Evolutionary conservation across 1,140 invertebrate genomes (phyloP), one percentile per base, ranked within the genome.

Genomic region (Tribolium madens): DNA sequence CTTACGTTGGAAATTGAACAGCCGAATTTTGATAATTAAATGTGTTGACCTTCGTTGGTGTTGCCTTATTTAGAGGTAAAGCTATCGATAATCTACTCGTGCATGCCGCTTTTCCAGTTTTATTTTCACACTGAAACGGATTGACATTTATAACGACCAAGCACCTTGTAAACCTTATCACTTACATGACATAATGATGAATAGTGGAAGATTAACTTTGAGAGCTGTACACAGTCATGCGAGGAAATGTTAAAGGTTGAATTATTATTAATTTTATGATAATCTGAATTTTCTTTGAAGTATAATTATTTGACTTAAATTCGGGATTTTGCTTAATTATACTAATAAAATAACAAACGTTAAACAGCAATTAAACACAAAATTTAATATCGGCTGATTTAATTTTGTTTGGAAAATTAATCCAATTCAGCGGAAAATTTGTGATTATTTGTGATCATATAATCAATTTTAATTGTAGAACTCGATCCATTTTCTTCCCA

Each of bases 61-160:
- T 9, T 14, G 46, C 46, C 46, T 47, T n/a, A 9, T 47, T 14
- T 47, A 47, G 6, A 50, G 48, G 10, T 2, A 12, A 14, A 50
- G 13, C 6, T 14, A 17, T 50, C 48, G 13, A 17, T 50, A 15
- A 50, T 50, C 6, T 14, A 14, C 13, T n/a, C 10, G 46, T 47
- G 48, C 48, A 12, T 50, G 48, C 0, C 13, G 48, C 10, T 15
- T 26, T 42, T 42, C 5, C 9, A 0, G 48, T 50, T 50, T 50
- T 50, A 50, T 50, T 50, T 50, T 50, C 48, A 50, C 6, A 9
- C 48, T 17, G 48, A 17, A 50, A 15, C 13, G 15, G 48, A 17
- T 50, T 50, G 48, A 50, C 48, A 50, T 50, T 50, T 50, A 50
- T 50, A 50, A 50, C 48, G 15, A 50, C 10, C 15, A 15, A 15